phyloP scores from a whole-genome alignment of 2,113 vertebrate species.

The Muscicapa adusta region DNA sequence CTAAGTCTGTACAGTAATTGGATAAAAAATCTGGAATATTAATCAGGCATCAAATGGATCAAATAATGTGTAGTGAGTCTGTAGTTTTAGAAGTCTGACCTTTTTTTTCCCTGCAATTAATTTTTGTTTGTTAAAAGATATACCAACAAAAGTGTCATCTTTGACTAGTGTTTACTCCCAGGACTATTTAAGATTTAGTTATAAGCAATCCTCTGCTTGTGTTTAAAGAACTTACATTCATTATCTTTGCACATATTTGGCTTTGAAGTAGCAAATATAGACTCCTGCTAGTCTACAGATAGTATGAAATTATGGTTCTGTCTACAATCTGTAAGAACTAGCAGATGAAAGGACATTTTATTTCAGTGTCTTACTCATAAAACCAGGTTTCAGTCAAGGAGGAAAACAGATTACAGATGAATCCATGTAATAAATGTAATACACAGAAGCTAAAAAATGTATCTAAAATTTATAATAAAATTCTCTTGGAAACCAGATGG shows the following conservation, averaged over 20 bases:
- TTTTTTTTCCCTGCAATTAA: not conserved
- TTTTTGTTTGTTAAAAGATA: not conserved
- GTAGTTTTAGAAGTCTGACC: not conserved
- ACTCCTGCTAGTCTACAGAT: not conserved
- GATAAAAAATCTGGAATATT: not conserved
- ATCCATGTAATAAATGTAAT: conserved; percentile 15
- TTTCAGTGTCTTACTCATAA: conserved; percentile 23
- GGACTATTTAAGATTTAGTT: not conserved
- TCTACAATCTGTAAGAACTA: not conserved
- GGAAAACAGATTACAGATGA: conserved; percentile 30
- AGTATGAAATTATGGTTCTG: conserved; percentile 13
- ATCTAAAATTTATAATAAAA: not conserved
- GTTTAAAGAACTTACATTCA: conserved; percentile 13
- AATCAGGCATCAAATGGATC: not conserved
- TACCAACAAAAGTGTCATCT: not conserved
- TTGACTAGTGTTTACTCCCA: not conserved
- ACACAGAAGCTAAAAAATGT: conserved; percentile 3
- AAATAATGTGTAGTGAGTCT: not conserved
- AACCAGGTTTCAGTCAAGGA: conserved; percentile 8
- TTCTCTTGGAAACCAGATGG: conserved; percentile 4
- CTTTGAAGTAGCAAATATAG: conserved; percentile 15
- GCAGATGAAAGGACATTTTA: conserved; percentile 14
- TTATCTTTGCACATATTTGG: conserved; percentile 25
- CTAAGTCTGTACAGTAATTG: not conserved
- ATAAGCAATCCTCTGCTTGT: not conserved